phyloP scores from a whole-genome alignment of 2,113 vertebrate species.

The Phodopus roborovskii region DNA sequence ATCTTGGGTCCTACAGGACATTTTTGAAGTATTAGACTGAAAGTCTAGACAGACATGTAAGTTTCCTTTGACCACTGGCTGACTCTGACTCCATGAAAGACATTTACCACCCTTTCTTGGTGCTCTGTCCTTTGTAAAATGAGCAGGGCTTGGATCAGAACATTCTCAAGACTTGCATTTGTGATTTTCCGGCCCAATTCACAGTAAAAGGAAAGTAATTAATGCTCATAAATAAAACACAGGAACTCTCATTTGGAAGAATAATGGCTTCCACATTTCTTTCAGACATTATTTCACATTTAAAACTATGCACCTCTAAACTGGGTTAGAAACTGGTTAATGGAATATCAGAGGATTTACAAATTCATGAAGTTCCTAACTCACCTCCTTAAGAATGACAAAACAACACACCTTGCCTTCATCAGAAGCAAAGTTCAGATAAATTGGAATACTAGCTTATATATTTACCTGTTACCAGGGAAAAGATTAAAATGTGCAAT shows the following conservation, averaged over 20 bases:
- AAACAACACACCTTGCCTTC: neutral
- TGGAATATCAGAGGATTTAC: neutral
- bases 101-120: neutral
- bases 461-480: neutral
- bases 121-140: slow-evolving; percentile 52
- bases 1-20: neutral
- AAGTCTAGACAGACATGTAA: slow-evolving; percentile 27
- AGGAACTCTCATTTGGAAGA: neutral
- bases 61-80: slow-evolving; percentile 28
- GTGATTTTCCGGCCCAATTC: slow-evolving; percentile 61
- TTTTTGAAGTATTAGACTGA: slow-evolving; percentile 18
- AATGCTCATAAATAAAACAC: slow-evolving; percentile 63
- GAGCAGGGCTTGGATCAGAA: neutral
- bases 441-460: neutral
- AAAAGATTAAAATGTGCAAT: neutral
- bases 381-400: neutral
- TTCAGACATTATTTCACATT: slow-evolving; percentile 24
- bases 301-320: slow-evolving; percentile 47
- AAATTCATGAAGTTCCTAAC: neutral
- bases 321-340: neutral
- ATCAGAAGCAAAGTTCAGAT: slow-evolving; percentile 11
- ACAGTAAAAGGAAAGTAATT: slow-evolving; percentile 41
- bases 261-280: slow-evolving; percentile 22
- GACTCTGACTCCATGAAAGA: slow-evolving; percentile 7
- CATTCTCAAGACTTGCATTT: slow-evolving; percentile 32